Conservation (phyloP, 2,888 invertebrate genomes). For the Villa cingulata region DNA sequence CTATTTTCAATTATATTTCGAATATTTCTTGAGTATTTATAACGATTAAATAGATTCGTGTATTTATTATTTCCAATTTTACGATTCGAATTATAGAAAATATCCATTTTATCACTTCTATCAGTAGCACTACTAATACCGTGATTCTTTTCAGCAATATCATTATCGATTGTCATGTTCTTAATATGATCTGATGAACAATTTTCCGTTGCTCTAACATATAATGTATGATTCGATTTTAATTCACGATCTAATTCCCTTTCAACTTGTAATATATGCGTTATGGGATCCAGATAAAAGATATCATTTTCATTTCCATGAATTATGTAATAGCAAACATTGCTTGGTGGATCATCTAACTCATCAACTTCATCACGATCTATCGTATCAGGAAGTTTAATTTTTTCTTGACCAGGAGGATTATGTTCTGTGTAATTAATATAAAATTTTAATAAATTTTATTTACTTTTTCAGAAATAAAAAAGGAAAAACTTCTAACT, state of each 20-base stretch:
- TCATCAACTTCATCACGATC: slow-evolving; percentile 78
- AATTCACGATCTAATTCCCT: slow-evolving; percentile 64
- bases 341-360: slow-evolving; percentile 62
- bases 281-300: slow-evolving; percentile 57
- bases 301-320: slow-evolving; percentile 61
- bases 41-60: slow-evolving; percentile 19
- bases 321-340: slow-evolving; percentile 89
- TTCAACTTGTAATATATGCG: slow-evolving; percentile 42
- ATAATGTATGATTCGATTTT: slow-evolving; percentile 50
- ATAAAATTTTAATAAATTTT: neutral
- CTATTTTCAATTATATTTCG: no score
- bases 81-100: neutral
- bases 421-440: slow-evolving; percentile 42
- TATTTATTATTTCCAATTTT: neutral
- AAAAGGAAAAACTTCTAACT: slow-evolving; percentile 1
- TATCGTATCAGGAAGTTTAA: slow-evolving; percentile 63
- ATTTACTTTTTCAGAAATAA: neutral
- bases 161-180: neutral
- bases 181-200: slow-evolving; percentile 35
- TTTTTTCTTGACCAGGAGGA: slow-evolving; percentile 48
- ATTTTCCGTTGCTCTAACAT: slow-evolving; percentile 72
- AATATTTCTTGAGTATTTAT: slow-evolving; percentile 10
- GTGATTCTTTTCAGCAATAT: neutral
- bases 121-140: no score
- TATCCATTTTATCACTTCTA: neutral